A percentile compares a stretch with the other conserved stretches of the same genome.
Evolutionary conservation across 2,888 invertebrate genomes (phyloP).

Genomic region (Rhagium mordax): DNA sequence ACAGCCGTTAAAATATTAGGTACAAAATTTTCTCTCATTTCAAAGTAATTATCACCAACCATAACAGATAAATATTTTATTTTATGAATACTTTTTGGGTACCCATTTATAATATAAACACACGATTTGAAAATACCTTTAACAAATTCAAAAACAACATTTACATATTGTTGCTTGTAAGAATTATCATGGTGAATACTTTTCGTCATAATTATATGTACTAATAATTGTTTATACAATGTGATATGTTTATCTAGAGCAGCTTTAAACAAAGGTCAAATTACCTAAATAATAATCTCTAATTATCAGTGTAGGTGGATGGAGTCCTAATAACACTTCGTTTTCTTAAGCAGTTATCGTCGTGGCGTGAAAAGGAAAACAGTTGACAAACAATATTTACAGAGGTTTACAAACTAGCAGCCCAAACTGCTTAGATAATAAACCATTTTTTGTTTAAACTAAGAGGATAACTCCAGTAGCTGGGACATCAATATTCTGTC

Average conservation of each 20-base stretch:
- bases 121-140: not conserved
- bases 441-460: conserved; percentile 27
- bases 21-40: no score
- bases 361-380: conserved; percentile 49
- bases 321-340: conserved; percentile 28
- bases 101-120: no score
- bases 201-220: conserved; percentile 28
- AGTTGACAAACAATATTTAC: conserved; percentile 52
- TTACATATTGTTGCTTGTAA: not conserved
- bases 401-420: conserved; percentile 44
- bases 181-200: not conserved
- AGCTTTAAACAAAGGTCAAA: conserved; percentile 52
- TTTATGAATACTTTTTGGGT: no score
- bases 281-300: conserved; percentile 49
- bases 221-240: conserved; percentile 29
- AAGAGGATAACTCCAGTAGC: conserved; percentile 1
- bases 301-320: conserved; percentile 45
- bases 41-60: no score
- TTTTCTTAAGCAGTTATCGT: conserved; percentile 42
- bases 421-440: conserved; percentile 25
- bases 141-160: not conserved
- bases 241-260: conserved; percentile 34
- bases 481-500: not conserved
- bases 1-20: no score
- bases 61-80: no score